Conservation (phyloP, 2,888 invertebrate species). For the Frankliniella fusca region DNA sequence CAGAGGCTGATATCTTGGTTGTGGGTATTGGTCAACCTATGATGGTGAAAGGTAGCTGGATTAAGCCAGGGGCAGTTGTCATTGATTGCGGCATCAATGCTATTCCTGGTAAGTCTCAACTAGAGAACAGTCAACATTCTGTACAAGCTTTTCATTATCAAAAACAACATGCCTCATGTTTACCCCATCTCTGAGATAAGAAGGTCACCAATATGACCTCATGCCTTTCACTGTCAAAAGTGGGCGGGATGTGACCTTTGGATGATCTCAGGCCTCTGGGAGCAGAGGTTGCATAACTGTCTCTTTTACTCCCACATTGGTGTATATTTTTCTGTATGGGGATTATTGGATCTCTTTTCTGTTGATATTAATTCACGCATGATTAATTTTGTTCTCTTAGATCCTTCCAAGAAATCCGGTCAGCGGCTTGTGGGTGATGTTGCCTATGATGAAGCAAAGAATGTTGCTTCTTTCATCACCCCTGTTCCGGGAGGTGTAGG, state of each 20-base stretch:
- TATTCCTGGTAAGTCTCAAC: constrained; percentile 63
- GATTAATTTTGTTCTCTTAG: constrained; percentile 49
- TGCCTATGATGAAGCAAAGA: constrained; percentile 71
- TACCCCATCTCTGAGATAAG: neutral
- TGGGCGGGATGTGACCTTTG: neutral
- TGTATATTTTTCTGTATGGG: constrained; percentile 30
- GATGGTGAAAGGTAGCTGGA: constrained; percentile 90
- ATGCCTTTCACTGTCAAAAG: neutral
- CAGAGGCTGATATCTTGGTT: constrained; percentile 90
- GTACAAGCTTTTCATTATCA: neutral
- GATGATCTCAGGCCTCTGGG: neutral
- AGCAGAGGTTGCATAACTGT: neutral
- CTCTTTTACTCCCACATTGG: constrained; percentile 26
- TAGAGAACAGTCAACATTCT: neutral
- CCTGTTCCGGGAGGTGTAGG: constrained; percentile 97
- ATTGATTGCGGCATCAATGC: constrained; percentile 98
- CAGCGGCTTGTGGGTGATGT: constrained; percentile 93
- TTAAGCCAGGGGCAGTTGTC: constrained; percentile 95
- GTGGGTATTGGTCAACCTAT: constrained; percentile 89
- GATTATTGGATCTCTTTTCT: neutral
- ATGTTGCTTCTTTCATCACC: constrained; percentile 82
- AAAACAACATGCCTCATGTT: neutral
- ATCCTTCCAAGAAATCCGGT: constrained; percentile 71
- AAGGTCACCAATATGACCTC: neutral
- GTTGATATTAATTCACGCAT: constrained; percentile 27